Conservation (phyloP, 2,797 vertebrate species). For the Calcarius lapponicus region DNA sequence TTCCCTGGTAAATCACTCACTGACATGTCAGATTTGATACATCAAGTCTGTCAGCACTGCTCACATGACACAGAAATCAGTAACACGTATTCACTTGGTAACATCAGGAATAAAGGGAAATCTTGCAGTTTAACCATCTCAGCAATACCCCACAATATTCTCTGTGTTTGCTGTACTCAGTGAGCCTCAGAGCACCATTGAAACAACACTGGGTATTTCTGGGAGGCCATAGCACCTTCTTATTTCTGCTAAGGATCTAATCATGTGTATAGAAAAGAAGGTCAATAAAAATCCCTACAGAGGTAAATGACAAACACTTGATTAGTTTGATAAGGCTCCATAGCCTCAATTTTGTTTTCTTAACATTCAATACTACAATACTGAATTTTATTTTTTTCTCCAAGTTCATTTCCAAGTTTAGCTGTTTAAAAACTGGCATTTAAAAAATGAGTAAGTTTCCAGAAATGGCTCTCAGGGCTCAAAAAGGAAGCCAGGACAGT, state of each 20-base stretch:
- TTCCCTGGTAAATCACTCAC: background rate
- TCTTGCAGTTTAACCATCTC: background rate
- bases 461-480: background rate
- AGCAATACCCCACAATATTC: fast-evolving
- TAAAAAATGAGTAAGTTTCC: background rate
- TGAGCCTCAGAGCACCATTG: background rate
- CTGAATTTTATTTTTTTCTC: background rate
- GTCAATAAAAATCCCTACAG: background rate
- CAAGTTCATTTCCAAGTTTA: background rate
- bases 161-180: background rate
- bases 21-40: background rate
- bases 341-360: background rate
- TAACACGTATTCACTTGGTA: background rate
- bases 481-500: background rate
- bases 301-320: background rate
- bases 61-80: fast-evolving
- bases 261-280: background rate
- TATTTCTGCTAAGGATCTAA: background rate
- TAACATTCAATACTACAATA: background rate
- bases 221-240: background rate
- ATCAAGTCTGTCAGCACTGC: background rate
- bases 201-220: background rate
- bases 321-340: background rate
- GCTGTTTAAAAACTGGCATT: background rate
- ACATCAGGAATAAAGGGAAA: background rate